Evolutionary conservation across 2,113 vertebrate species (phyloP), one percentile per base, ranked within the genome.

Genomic region (Solea solea): DNA sequence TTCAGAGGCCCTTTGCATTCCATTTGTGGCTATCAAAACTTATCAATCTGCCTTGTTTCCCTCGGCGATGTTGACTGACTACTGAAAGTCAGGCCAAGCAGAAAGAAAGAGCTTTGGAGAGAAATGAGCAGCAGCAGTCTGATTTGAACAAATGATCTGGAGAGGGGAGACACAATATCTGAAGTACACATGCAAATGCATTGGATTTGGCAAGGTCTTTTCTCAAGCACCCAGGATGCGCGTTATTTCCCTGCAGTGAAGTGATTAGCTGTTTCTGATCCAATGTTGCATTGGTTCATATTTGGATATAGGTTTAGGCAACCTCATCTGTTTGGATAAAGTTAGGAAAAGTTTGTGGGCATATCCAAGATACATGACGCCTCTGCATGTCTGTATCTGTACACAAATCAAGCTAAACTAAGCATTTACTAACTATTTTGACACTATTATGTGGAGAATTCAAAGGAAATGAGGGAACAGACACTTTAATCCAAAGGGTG

Each of bases 1-100:
- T 79, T 86, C 76, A 73, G 71, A 81, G 67, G 57, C 63, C 75
- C 84, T 88, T 85, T 88, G 80, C 77, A 82, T 86, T 79, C 55
- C 72, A 82, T 90, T 85, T 90, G 80, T 73, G 64, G 48, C 81
- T 42, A 69, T 69, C 55, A 16, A 81, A 69, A 81, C 52, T 77
- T 69, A 86, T 88, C 80, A 86, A 77, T 83, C 86, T 80, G 54
- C 58, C 53, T 69, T 2, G 2, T 77, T 88, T 83, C 75, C 72
- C 72, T 60, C 1, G 16, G 65, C 60, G 21, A 65, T 64, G 63
- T 67, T 72, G 72, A 79, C 74, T 73, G 83, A 73, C 70, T 57
- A 8, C 52, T 50, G 56, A 66, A 71, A 78, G 40, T 64, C 76
- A 25, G 9, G 16, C 41, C 15, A 8, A 51, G 21, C 16, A 28